Evolutionary conservation across 2,113 vertebrate species (phyloP).

Genomic region (Channa argus): DNA sequence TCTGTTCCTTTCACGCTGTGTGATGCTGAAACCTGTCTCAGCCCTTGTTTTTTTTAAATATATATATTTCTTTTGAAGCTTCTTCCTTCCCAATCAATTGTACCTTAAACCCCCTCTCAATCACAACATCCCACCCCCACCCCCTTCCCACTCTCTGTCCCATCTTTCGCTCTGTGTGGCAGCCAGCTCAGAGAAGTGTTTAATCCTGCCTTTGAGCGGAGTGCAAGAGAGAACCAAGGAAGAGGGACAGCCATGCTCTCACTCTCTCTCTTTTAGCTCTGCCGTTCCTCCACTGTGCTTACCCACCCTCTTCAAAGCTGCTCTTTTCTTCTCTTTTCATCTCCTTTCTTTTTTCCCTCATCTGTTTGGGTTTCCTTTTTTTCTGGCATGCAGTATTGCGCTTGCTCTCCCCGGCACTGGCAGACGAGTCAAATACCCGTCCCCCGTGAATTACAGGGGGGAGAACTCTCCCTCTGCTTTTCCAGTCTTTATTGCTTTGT

Average conservation of each 20-base stretch:
- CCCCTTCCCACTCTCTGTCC: constrained; percentile 58
- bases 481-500: constrained; percentile 61
- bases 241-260: constrained; percentile 76
- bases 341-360: constrained; percentile 72
- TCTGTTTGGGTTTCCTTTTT: constrained; percentile 78
- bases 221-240: constrained; percentile 59
- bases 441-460: constrained; percentile 62
- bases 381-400: constrained; percentile 62
- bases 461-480: constrained; percentile 39
- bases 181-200: constrained; percentile 77
- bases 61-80: constrained; percentile 33
- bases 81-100: constrained; percentile 67
- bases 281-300: constrained; percentile 68
- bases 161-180: constrained; percentile 75
- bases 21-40: constrained; percentile 28
- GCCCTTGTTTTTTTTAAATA: constrained; percentile 21
- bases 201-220: constrained; percentile 81
- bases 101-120: constrained; percentile 61
- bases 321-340: constrained; percentile 77
- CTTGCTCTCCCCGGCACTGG: constrained; percentile 63
- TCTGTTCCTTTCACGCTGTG: constrained; percentile 13
- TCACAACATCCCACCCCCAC: constrained; percentile 14
- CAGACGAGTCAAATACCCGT: constrained; percentile 72
- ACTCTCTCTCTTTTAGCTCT: constrained; percentile 58
- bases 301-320: constrained; percentile 80